These are phyloP conservation scores for Enteromius paludinosus DNA, from an alignment of 2,797 vertebrate genomes.

Conservation along the genomic window DNA sequence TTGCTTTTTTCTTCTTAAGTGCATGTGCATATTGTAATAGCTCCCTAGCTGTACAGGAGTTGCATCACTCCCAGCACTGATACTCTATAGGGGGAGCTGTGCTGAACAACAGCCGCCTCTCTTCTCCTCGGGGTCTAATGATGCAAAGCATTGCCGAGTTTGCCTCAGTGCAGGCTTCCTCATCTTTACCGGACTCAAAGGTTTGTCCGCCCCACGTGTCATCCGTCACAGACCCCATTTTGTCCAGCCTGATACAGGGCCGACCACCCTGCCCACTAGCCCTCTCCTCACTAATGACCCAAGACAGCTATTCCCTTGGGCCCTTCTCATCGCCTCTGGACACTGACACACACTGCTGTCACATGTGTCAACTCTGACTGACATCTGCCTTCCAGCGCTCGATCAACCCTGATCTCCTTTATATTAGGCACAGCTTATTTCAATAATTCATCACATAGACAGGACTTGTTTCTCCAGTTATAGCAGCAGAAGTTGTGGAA, in stretches of 20 bases:
- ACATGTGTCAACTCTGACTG: constrained; percentile 57
- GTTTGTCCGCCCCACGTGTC: constrained; percentile 36
- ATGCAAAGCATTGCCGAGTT: constrained; percentile 63
- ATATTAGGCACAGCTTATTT: constrained; percentile 57
- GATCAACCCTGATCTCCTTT: constrained; percentile 41
- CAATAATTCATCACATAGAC: constrained; percentile 60
- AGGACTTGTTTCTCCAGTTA: constrained; percentile 34
- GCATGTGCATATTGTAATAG: constrained; percentile 44
- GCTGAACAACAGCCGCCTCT: constrained; percentile 53
- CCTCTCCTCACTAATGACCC: constrained; percentile 57
- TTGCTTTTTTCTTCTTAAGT: constrained; percentile 23
- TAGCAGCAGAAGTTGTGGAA: constrained; percentile 3
- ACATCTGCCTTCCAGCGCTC: constrained; percentile 57
- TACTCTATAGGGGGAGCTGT: constrained; percentile 63
- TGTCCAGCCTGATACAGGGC: constrained; percentile 9
- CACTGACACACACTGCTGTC: constrained; percentile 56
- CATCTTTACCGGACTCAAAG: constrained; percentile 1
- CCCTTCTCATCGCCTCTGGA: constrained; percentile 42
- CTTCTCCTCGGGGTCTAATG: constrained; percentile 65
- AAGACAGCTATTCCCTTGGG: constrained; percentile 53
- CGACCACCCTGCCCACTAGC: constrained; percentile 40
- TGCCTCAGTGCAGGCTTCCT: constrained; percentile 59
- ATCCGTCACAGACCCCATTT: constrained; percentile 46
- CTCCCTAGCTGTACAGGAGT: constrained; percentile 52
- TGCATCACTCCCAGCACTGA: constrained; percentile 61